These are phyloP conservation scores for Microcebus murinus DNA, from an alignment of 2,113 vertebrate species.

Conservation along the genomic window DNA sequence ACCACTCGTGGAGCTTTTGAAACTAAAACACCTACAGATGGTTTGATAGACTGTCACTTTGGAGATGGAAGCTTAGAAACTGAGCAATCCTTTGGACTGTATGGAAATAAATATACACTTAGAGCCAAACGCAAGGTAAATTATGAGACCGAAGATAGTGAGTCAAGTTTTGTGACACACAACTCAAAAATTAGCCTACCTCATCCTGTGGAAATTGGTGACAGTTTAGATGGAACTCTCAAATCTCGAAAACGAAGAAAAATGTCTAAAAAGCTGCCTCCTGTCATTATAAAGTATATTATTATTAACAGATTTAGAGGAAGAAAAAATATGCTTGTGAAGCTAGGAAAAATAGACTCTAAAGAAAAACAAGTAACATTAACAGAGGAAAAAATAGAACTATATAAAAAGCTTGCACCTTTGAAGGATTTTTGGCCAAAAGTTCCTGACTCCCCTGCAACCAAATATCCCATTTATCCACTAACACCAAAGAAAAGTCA, in stretches of 20 bases:
- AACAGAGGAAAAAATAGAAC: slow-evolving; percentile 93
- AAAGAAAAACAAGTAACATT: slow-evolving; percentile 92
- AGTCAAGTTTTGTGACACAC: slow-evolving; percentile 86
- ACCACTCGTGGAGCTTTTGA: slow-evolving; percentile 84
- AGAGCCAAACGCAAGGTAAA: slow-evolving; percentile 95
- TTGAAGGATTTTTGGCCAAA: slow-evolving; percentile 98
- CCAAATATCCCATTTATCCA: slow-evolving; percentile 93
- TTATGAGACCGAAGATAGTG: slow-evolving; percentile 92
- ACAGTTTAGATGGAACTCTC: slow-evolving; percentile 85
- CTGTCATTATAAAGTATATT: slow-evolving; percentile 99
- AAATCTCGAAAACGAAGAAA: slow-evolving; percentile 94
- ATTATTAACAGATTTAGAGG: slow-evolving; percentile 99
- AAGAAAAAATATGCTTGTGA: slow-evolving; percentile 99
- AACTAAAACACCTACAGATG: slow-evolving; percentile 85
- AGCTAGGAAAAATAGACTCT: slow-evolving; percentile 94
- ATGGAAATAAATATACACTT: slow-evolving; percentile 96
- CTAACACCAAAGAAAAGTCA: slow-evolving; percentile 93
- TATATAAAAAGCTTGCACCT: slow-evolving; percentile 95
- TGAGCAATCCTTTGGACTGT: slow-evolving; percentile 90
- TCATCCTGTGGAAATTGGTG: slow-evolving; percentile 83
- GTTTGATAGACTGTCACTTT: slow-evolving; percentile 85
- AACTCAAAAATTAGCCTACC: slow-evolving; percentile 88
- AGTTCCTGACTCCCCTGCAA: slow-evolving; percentile 94
- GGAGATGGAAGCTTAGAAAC: slow-evolving; percentile 85
- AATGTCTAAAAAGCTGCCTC: slow-evolving; percentile 93